Base-by-base conservation (phyloP, 23 tunicate genomes). In the Halocynthia aurantium region DNA sequence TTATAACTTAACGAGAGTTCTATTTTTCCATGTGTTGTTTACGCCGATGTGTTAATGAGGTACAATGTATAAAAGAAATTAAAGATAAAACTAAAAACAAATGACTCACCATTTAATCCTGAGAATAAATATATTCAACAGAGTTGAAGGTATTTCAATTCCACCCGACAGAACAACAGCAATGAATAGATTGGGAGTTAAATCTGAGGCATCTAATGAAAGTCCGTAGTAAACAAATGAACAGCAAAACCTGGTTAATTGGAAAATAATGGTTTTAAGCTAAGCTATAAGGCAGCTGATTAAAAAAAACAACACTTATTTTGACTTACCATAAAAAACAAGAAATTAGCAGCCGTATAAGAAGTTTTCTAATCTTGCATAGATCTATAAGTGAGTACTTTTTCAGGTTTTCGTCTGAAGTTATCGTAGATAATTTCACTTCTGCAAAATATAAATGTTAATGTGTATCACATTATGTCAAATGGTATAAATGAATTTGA, bases 151-250 rank as follows among this genome's bases (percentile, higher is more conserved):
- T 12, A 85, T 85, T 72, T 91, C 97, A 8, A 91, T 79, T 8
- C 78, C 84, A 10, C 91, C 97, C 7, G 87, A 81, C 40, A 91
- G 57, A 51, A 65, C 81, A 44, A 81, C 52, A 0, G 86, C 97
- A 66, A 91, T 57, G 67, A 61, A 91, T 0, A 91, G 69, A 55
- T 91, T 73, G 6, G 84, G 69, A 19, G 80, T 82, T 52, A 91
- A 74, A 70, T 58, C 66, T 10, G 84, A 72, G 31, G 86, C 90
- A 77, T 81, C 68, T 20, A 91, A 20, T 49, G 90, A 81, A n/a
- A 91, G 54, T 13, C 97, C 97, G 61, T 91, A 91, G 57, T 91
- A 91, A 0, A 84, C 52, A 7, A 91, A 54, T 50, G 93, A 80
- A 68, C 62, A 61, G 19, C 87, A 40, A 78, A 91, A 85, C 97